phyloP scores from a whole-genome alignment of 2,113 vertebrate species.

The Potamarius usumacintae region DNA sequence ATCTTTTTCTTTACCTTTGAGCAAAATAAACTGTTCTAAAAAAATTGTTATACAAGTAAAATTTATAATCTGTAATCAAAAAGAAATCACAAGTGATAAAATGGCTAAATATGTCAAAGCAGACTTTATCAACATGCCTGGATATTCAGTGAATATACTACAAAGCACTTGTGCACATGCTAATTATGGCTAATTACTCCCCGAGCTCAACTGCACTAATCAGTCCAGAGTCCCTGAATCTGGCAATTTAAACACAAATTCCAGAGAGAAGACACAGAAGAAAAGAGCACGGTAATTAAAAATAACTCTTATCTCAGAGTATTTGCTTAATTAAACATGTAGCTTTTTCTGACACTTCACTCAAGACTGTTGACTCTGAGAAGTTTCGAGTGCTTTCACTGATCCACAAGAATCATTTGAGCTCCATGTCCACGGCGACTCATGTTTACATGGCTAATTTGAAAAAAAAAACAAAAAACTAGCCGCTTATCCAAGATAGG shows the following conservation, averaged over 20 bases:
- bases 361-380: not conserved
- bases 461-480: not conserved
- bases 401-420: not conserved
- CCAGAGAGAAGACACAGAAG: not conserved
- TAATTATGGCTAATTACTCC: constrained; percentile 30
- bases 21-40: not conserved
- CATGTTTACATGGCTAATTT: not conserved
- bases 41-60: not conserved
- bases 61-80: not conserved
- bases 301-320: not conserved
- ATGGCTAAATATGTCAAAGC: not conserved
- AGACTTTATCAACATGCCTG: not conserved
- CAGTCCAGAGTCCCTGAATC: not conserved
- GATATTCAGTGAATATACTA: not conserved
- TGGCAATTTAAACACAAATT: not conserved
- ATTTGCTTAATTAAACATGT: constrained; percentile 17
- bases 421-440: not conserved
- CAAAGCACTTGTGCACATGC: not conserved
- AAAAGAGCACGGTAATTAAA: not conserved
- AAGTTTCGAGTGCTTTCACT: not conserved
- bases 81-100: not conserved
- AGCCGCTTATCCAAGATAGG: too few species aligned
- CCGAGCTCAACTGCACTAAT: not conserved
- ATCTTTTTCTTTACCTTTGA: not conserved
- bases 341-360: not conserved